Evolutionary conservation across 2,113 vertebrate genomes (phyloP).

Genomic region (Ahaetulla prasina): DNA sequence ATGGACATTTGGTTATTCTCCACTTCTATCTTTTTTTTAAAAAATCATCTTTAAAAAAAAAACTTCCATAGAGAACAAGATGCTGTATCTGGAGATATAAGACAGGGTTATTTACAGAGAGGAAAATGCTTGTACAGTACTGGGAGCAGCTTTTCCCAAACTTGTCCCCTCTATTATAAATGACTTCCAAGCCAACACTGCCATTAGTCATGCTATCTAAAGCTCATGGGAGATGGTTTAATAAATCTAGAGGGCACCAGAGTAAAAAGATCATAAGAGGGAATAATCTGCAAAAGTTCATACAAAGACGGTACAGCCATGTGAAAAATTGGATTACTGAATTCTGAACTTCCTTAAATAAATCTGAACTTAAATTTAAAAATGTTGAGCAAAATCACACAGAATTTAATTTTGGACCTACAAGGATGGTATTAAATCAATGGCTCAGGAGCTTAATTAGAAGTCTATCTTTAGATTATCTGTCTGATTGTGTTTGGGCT

Average conservation of each 20-base stretch:
- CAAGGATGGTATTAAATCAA: background rate
- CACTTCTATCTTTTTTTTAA: background rate
- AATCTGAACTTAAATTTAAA: background rate
- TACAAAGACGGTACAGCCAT: background rate
- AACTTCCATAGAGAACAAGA: background rate
- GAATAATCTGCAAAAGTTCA: background rate
- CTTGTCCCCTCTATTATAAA: background rate
- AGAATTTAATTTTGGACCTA: background rate
- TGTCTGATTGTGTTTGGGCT: background rate
- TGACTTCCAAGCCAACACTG: background rate
- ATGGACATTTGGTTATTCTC: background rate
- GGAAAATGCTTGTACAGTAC: background rate
- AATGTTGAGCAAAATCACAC: background rate
- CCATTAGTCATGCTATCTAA: background rate
- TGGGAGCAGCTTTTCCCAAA: background rate
- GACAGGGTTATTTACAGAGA: background rate
- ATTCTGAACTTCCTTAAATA: background rate
- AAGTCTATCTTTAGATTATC: background rate
- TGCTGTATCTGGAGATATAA: background rate
- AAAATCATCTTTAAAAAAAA: background rate
- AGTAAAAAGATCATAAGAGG: background rate
- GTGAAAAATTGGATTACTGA: background rate
- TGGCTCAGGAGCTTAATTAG: background rate
- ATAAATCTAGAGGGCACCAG: background rate
- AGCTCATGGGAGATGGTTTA: background rate